Conservation (phyloP, 2,888 invertebrate genomes). For the Nephrotoma appendiculata region DNA sequence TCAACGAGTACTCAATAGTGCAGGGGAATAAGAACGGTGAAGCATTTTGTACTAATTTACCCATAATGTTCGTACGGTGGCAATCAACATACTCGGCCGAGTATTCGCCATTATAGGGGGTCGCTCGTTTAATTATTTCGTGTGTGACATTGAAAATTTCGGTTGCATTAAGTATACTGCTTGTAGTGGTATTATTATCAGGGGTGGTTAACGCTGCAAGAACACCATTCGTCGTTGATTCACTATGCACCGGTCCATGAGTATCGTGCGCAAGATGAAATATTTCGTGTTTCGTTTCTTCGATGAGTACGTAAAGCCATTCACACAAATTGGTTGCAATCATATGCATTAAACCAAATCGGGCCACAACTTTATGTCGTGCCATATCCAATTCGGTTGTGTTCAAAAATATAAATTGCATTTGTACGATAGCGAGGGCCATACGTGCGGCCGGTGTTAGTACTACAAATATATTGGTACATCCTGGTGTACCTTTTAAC, state of each 20-base stretch:
- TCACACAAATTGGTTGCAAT: slow-evolving; percentile 84
- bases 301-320: slow-evolving; percentile 77
- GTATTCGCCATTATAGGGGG: not conserved
- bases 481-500: slow-evolving; percentile 39
- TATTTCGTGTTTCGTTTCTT: slow-evolving; percentile 80
- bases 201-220: not conserved
- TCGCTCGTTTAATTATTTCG: slow-evolving; percentile 3
- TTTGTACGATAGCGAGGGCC: slow-evolving; percentile 73
- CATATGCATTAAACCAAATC: slow-evolving; percentile 86
- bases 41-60: slow-evolving; percentile 49
- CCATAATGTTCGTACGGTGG: slow-evolving; percentile 52
- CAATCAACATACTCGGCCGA: slow-evolving; percentile 28
- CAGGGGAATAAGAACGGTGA: slow-evolving; percentile 79
- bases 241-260: slow-evolving; percentile 14
- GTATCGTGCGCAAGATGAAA: slow-evolving; percentile 43
- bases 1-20: slow-evolving; percentile 78
- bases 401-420: slow-evolving; percentile 88
- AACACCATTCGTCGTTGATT: not conserved
- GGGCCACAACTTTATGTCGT: slow-evolving; percentile 52
- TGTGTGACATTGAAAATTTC: not conserved
- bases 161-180: not conserved
- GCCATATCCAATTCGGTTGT: slow-evolving; percentile 58
- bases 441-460: slow-evolving; percentile 70
- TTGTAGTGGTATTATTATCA: not conserved
- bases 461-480: slow-evolving; percentile 50